Evolutionary conservation across 64 coral and sea anemone genomes (phyloP).

Genomic region (Stichodactyla helianthus): DNA sequence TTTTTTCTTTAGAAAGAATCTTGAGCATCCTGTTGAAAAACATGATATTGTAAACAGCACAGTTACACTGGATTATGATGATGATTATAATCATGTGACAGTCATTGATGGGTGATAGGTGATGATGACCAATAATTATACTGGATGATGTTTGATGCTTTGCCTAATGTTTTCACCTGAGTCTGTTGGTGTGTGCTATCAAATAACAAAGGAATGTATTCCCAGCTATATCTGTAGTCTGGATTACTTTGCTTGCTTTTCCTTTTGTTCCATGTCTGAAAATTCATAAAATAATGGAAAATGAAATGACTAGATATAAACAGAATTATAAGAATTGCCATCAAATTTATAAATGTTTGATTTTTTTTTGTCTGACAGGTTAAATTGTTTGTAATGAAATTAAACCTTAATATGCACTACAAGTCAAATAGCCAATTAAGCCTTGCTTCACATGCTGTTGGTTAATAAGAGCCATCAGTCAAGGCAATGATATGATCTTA

Average conservation of each 20-base stretch:
- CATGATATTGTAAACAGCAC: not conserved
- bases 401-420: too few species aligned
- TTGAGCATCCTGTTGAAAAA: conserved; percentile 40
- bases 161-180: conserved; percentile 48
- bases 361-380: too few species aligned
- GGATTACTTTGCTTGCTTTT: conserved; percentile 76
- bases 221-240: conserved; percentile 45
- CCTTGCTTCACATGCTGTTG: too few species aligned
- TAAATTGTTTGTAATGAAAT: too few species aligned
- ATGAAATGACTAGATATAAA: not conserved
- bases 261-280: conserved; percentile 74
- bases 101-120: too few species aligned
- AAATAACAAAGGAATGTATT: conserved; percentile 71
- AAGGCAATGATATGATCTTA: too few species aligned
- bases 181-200: conserved; percentile 46
- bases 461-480: too few species aligned
- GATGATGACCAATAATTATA: too few species aligned
- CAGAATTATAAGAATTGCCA: too few species aligned
- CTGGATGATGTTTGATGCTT: not conserved
- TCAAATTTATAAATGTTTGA: not conserved
- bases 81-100: not conserved
- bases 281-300: not conserved
- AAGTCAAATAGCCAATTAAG: too few species aligned
- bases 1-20: conserved; percentile 16
- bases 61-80: not conserved